Conservation (phyloP, 2,113 vertebrate genomes). For the Thamnophis sirtalis region DNA sequence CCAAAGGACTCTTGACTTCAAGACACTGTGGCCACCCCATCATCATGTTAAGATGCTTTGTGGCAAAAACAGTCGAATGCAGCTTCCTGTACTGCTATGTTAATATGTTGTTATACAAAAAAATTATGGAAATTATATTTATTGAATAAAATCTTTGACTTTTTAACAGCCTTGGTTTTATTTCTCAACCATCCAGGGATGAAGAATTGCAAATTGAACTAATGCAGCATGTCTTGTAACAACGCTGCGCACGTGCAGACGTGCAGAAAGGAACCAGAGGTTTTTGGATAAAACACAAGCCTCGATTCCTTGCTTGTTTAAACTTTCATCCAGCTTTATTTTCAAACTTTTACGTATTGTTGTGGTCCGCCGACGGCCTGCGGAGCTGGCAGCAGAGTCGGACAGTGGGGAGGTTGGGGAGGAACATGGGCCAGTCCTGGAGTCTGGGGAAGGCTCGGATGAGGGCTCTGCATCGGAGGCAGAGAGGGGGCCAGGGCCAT, state of each 20-base stretch:
- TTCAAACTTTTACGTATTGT: background rate
- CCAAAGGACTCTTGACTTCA: slow-evolving; percentile 50
- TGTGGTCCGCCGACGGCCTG: too few relatives aligned
- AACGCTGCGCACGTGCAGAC: too few relatives aligned
- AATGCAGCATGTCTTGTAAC: background rate
- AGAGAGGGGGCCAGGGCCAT: too few relatives aligned
- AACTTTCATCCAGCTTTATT: background rate
- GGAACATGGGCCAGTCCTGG: too few relatives aligned
- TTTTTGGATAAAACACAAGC: background rate
- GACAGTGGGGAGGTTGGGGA: too few relatives aligned
- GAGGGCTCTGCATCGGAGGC: too few relatives aligned
- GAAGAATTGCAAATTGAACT: background rate
- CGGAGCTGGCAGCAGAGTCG: too few relatives aligned
- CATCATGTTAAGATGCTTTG: slow-evolving; percentile 39
- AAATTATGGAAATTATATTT: slow-evolving; percentile 83
- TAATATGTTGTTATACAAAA: slow-evolving; percentile 70
- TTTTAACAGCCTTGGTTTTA: slow-evolving; percentile 27
- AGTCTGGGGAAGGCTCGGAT: too few relatives aligned
- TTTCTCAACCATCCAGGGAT: background rate
- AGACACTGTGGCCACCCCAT: slow-evolving; percentile 59
- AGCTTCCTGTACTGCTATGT: slow-evolving; percentile 61
- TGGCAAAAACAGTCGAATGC: slow-evolving; percentile 9
- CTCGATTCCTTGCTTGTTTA: background rate
- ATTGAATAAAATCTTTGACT: slow-evolving; percentile 78
- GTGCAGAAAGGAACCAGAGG: background rate